Evolutionary conservation across 2,113 vertebrate genomes (phyloP), one percentile per base, ranked within the genome.

Genomic region (Conger conger): DNA sequence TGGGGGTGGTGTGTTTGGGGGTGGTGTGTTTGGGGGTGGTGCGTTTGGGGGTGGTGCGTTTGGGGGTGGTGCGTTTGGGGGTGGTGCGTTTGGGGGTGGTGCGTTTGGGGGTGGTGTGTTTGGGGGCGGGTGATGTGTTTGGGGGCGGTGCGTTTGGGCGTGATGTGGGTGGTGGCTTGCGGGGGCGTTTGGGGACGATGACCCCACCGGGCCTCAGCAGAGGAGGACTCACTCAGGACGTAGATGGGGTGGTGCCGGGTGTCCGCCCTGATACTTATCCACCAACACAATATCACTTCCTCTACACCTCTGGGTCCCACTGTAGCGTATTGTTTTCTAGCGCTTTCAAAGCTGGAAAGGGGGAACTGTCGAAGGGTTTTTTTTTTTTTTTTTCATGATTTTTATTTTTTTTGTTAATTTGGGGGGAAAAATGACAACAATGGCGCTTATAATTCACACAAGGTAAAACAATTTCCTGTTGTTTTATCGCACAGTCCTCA

Each of bases 191-290:
- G 20, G 16, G 57, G 57, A 18, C 20, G 57, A 18, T n/a, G n/a
- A 33, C 68, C 8, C n/a, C 15, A 33, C n/a, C 7, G 33, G 33
- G 11, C 68, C n/a, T 78, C 20, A 8, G 76, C 33, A 78, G 76
- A 78, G 76, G 76, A 78, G 38, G 76, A 36, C 76, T 78, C 68
- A 73, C 76, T 78, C 76, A 78, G 76, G 76, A 78, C 18, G 36
- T n/a, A 78, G 17, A 3, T 20, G 37, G 76, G 76, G 18, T 6
- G 76, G 33, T 18, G 35, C 17, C 18, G 76, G 76, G 33, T 13
- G 36, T 13, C 18, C 33, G 36, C 36, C 68, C n/a, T 9, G 68
- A 73, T 73, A 33, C 4, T 1, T 73, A n/a, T 30, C n/a, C 68
- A 27, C 68, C n/a, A 73, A 73, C 68, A 73, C 68, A 73, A 73